Percentiles rank a stretch among this genome's conserved stretches.
Evolutionary conservation across 1,140 invertebrate species (phyloP).

Genomic region (Ceratina australensis): DNA sequence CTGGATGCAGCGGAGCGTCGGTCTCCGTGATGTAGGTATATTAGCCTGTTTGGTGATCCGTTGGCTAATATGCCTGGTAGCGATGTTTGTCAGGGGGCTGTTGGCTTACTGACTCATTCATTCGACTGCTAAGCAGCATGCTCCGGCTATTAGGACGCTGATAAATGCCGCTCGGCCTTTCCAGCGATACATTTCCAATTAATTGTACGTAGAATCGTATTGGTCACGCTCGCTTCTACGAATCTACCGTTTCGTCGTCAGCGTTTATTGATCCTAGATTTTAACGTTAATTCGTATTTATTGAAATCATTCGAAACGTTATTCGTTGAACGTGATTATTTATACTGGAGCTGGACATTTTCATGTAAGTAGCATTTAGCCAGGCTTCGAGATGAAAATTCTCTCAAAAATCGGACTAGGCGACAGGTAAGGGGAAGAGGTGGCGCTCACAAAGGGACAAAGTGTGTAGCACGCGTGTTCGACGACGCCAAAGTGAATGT

Average conservation of each 20-base stretch:
- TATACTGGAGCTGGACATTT: no score
- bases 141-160: neutral
- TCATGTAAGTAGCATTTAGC: neutral
- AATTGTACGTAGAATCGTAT: no score
- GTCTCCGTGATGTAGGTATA: neutral
- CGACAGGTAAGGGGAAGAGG: neutral
- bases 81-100: neutral
- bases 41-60: no score
- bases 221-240: no score
- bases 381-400: neutral
- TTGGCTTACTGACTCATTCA: neutral
- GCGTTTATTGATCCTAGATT: no score
- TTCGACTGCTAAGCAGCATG: neutral
- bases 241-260: no score
- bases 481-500: slow-evolving; percentile 40
- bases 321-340: neutral
- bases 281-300: no score
- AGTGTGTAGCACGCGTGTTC: slow-evolving; percentile 39
- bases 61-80: neutral
- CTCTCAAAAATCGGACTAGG: slow-evolving; percentile 3
- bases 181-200: no score
- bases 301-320: no score
- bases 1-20: no score
- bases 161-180: neutral
- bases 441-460: slow-evolving; percentile 14